Conservation (phyloP, 2,888 invertebrate genomes). For the Coelinius sp. region DNA sequence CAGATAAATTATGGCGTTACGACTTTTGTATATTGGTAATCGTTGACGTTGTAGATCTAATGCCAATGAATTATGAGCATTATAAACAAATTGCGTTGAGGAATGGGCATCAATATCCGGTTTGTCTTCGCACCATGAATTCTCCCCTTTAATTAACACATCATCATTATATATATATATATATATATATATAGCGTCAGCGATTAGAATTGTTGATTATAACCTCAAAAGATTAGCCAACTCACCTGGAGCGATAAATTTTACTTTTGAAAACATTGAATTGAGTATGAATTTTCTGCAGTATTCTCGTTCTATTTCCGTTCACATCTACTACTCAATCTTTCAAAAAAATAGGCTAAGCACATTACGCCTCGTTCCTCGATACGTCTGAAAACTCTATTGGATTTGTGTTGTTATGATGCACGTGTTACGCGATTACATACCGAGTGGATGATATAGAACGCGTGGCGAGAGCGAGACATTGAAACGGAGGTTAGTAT, state of each 20-base stretch:
- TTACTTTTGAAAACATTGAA: constrained; percentile 18
- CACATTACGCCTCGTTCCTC: too few relatives aligned
- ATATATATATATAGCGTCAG: too few relatives aligned
- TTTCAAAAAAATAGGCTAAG: too few relatives aligned
- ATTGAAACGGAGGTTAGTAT: too few relatives aligned
- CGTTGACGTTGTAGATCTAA: constrained; percentile 87
- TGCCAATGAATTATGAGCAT: constrained; percentile 86
- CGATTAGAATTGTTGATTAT: background rate
- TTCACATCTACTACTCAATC: too few relatives aligned
- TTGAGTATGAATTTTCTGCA: background rate
- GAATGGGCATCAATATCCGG: constrained; percentile 75
- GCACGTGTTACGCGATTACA: too few relatives aligned
- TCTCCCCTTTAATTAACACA: constrained; percentile 55
- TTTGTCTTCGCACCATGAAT: constrained; percentile 68
- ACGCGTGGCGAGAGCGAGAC: too few relatives aligned
- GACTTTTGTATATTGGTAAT: constrained; percentile 88
- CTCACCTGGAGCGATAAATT: constrained; percentile 22
- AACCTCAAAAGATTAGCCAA: background rate
- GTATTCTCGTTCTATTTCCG: background rate
- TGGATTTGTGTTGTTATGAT: too few relatives aligned
- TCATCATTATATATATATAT: background rate
- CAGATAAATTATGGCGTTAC: constrained; percentile 90
- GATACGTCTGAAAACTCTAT: too few relatives aligned
- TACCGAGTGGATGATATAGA: too few relatives aligned
- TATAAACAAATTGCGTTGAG: constrained; percentile 83